A percentile compares a stretch with the other conserved stretches of the same genome.
Conservation (phyloP, 2,888 invertebrate genomes). For the Erebia epiphron region DNA sequence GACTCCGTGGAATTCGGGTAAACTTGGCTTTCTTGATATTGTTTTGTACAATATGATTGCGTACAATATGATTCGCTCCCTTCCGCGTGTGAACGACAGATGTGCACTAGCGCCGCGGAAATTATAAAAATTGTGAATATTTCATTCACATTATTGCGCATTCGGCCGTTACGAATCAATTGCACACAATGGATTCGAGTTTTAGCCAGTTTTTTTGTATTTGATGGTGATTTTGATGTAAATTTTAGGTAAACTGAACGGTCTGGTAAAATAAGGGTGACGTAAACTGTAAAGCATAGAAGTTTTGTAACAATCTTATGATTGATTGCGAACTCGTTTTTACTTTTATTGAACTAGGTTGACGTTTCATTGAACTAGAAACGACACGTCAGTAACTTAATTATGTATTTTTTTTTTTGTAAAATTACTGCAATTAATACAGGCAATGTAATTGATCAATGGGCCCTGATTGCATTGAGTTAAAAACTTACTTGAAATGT, state of each 20-base stretch:
- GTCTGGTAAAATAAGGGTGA: constrained; percentile 72
- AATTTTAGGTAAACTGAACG: constrained; percentile 75
- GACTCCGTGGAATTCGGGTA: constrained; percentile 23
- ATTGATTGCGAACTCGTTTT: constrained; percentile 82
- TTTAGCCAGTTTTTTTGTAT: constrained; percentile 71
- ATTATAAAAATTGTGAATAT: constrained; percentile 81
- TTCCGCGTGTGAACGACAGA: constrained; percentile 78
- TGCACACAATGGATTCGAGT: constrained; percentile 75
- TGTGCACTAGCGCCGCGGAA: constrained; percentile 69
- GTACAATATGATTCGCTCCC: constrained; percentile 54
- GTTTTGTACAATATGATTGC: constrained; percentile 53
- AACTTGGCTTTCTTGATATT: constrained; percentile 35
- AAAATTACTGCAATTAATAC: constrained; percentile 29
- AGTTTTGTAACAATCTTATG: constrained; percentile 75
- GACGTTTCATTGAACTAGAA: constrained; percentile 57
- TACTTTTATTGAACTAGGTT: constrained; percentile 51
- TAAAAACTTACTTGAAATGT: not conserved
- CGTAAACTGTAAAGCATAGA: constrained; percentile 61
- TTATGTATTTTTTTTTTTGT: constrained; percentile 54
- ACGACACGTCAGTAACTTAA: constrained; percentile 50
- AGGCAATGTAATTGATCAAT: constrained; percentile 28
- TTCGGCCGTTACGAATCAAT: constrained; percentile 82
- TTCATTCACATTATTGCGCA: constrained; percentile 77
- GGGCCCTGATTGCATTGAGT: constrained; percentile 33
- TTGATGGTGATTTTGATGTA: constrained; percentile 78